phyloP scores from a whole-genome alignment of 2,113 vertebrate species.

The Pangasianodon hypophthalmus region DNA sequence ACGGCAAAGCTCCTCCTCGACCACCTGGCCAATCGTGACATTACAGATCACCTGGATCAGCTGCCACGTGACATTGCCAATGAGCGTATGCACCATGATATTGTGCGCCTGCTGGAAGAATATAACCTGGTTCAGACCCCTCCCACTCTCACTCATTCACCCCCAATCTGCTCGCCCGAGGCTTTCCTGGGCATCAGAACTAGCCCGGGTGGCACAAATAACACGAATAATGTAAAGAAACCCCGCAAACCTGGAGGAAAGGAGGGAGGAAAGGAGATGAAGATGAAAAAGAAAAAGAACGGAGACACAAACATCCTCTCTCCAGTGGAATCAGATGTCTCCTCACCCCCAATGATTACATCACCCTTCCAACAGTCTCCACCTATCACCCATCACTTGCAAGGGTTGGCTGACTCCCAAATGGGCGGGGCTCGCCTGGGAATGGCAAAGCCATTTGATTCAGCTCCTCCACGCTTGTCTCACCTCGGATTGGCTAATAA shows the following conservation, averaged over 20 bases:
- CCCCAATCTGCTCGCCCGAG: constrained; percentile 88
- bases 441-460: constrained; percentile 85
- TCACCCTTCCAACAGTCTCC: constrained; percentile 89
- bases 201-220: constrained; percentile 57
- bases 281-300: constrained; percentile 86
- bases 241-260: constrained; percentile 87
- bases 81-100: constrained; percentile 96
- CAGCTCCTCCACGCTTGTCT: constrained; percentile 84
- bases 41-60: constrained; percentile 97
- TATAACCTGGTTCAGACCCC: constrained; percentile 93
- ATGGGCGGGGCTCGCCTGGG: constrained; percentile 89
- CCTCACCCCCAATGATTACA: constrained; percentile 89
- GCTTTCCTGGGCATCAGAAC: constrained; percentile 76
- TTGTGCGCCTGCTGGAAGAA: constrained; percentile 91
- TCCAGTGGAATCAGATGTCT: constrained; percentile 90
- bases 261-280: constrained; percentile 85
- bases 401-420: constrained; percentile 87
- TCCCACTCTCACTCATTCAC: constrained; percentile 81
- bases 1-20: constrained; percentile 93
- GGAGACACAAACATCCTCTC: constrained; percentile 87
- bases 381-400: constrained; percentile 86
- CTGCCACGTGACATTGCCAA: constrained; percentile 93
- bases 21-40: constrained; percentile 93
- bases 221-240: constrained; percentile 87
- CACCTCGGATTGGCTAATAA: constrained; percentile 80